Evolutionary conservation across 2,888 invertebrate genomes (phyloP).

Genomic region (Oscheius sp.): DNA sequence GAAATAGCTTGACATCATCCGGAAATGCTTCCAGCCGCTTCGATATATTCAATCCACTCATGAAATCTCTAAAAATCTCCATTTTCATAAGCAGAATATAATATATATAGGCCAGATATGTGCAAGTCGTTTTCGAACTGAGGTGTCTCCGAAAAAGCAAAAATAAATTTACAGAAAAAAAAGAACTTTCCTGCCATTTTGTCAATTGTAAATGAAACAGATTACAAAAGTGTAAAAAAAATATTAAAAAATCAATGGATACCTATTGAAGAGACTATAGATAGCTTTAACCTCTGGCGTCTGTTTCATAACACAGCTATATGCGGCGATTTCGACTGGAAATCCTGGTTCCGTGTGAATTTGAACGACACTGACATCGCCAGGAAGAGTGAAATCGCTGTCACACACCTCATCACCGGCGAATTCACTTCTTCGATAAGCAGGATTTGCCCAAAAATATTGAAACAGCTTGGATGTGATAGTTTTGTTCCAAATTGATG

Average conservation of each 20-base stretch:
- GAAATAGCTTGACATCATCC: not conserved
- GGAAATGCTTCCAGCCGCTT: not conserved
- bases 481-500: too few species aligned
- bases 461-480: not conserved
- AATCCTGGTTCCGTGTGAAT: not conserved
- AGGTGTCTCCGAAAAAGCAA: too few species aligned
- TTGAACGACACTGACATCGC: not conserved
- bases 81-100: too few species aligned
- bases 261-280: not conserved
- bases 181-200: too few species aligned
- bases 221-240: too few species aligned
- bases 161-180: too few species aligned
- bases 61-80: not conserved
- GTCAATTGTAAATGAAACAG: too few species aligned
- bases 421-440: not conserved
- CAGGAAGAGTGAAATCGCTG: not conserved
- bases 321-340: not conserved
- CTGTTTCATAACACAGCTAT: not conserved
- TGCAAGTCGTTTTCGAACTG: too few species aligned
- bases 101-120: too few species aligned
- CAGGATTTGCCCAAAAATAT: not conserved
- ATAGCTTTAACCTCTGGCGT: not conserved
- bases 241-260: not conserved
- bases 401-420: constrained; percentile 3
- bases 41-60: not conserved